Conservation (phyloP, 2,113 vertebrate genomes). For the Reinhardtius hippoglossoides region DNA sequence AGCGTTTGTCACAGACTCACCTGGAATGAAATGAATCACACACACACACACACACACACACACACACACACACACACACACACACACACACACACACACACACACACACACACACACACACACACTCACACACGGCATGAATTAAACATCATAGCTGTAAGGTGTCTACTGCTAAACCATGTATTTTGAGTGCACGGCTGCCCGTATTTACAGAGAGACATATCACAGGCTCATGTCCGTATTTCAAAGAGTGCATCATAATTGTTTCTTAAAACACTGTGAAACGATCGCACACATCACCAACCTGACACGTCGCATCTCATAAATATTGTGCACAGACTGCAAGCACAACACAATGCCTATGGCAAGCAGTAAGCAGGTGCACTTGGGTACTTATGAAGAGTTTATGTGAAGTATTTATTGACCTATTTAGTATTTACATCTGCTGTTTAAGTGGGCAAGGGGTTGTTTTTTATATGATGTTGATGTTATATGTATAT, state of each 20-base stretch:
- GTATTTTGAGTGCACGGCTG: constrained; percentile 37
- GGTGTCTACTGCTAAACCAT: constrained; percentile 32
- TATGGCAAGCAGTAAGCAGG: not conserved
- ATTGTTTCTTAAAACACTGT: constrained; percentile 40
- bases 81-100: constrained; percentile 34
- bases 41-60: constrained; percentile 41
- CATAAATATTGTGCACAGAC: not conserved
- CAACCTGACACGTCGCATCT: not conserved
- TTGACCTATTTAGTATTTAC: not conserved
- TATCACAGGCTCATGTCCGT: constrained; percentile 13
- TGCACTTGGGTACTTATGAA: not conserved
- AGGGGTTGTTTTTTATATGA: too few species aligned
- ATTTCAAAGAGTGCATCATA: constrained; percentile 19
- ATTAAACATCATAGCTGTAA: constrained; percentile 66
- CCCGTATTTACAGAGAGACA: constrained; percentile 22
- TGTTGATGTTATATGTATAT: too few species aligned
- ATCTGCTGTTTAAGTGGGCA: not conserved
- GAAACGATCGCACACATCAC: constrained; percentile 20
- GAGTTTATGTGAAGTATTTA: not conserved
- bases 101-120: constrained; percentile 31
- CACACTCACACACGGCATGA: constrained; percentile 56
- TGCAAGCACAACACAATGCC: not conserved
- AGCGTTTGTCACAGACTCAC: constrained; percentile 46
- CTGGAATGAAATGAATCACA: constrained; percentile 60
- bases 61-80: constrained; percentile 29